Evolutionary conservation across 1,140 invertebrate genomes (phyloP), one percentile per base, ranked within the genome.

Genomic region (Drosophila obscura): DNA sequence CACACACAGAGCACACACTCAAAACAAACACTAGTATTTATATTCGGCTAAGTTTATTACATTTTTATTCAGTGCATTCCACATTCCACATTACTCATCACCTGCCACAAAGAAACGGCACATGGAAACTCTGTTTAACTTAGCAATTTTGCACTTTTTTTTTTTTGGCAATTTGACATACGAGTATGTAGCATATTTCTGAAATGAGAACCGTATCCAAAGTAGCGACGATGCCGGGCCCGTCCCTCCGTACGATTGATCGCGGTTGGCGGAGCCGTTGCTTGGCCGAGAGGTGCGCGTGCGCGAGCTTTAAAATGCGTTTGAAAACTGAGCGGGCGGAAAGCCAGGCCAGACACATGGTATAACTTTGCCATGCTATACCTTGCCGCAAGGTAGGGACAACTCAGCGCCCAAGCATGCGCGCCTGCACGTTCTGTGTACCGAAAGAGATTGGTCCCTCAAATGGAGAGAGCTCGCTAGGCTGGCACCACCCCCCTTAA

Each of bases 311-410:
- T 88, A 68, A 88, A 59, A 52, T 75, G 53, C 68, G 61, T 64
- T 83, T 80, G 67, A 55, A 73, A 74, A 88, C 72, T 88, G 76
- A 83, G 66, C 58, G 69, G 41, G 16, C 26, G 8, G 22, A 81
- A 82, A 88, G 75, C 83, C 83, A 79, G 72, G 72, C 83, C 83
- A 82, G 75, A 80, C 67, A 87, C 82, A 83, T 87, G 83, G 35
- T 39, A 39, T 39, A 39, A 39, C 35, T 5, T 13, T 39, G 35
- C 35, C 11, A 11, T 5, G 35, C 4, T 13, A 39, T 13, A 13
- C 35, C 35, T 39, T 39, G 35, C 35, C 0, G 1, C 35, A 39
- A 39, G 35, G 35, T 39, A 39, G 1, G 35, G 35, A 0, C 35
- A 13, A 13, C 35, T 39, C 35, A 13, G 28, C 22, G 22, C 22